Percentiles rank a stretch among this genome's conserved stretches.
Evolutionary conservation across 1,140 invertebrate species (phyloP).

Genomic region (Drosophila paulistorum): DNA sequence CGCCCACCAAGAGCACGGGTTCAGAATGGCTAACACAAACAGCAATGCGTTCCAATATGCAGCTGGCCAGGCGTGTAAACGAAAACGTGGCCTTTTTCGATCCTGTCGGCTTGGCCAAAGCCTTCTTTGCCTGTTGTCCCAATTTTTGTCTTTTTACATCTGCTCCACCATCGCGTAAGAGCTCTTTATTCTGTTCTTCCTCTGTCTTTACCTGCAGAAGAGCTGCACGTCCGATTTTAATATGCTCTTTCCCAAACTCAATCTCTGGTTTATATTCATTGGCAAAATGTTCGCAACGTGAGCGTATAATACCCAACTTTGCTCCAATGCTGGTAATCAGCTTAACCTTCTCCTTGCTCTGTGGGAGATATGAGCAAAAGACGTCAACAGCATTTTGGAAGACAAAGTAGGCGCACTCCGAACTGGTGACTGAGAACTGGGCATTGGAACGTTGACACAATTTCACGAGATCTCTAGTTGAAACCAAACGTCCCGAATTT

Average conservation of each 20-base stretch:
- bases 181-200: slow-evolving; percentile 33
- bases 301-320: slow-evolving; percentile 92
- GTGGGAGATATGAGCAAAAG: slow-evolving; percentile 87
- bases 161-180: slow-evolving; percentile 25
- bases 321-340: slow-evolving; percentile 90
- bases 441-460: slow-evolving; percentile 92
- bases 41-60: slow-evolving; percentile 93
- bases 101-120: slow-evolving; percentile 24
- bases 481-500: slow-evolving; percentile 86
- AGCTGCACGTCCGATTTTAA: slow-evolving; percentile 85
- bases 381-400: slow-evolving; percentile 96
- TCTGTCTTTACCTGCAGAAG: slow-evolving; percentile 76
- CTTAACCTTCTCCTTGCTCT: slow-evolving; percentile 86
- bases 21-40: slow-evolving; percentile 92
- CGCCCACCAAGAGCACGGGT: slow-evolving; percentile 97
- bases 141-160: slow-evolving; percentile 65
- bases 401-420: slow-evolving; percentile 89
- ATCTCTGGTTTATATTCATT: slow-evolving; percentile 91
- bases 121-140: slow-evolving; percentile 25
- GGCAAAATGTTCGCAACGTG: slow-evolving; percentile 92
- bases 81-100: slow-evolving; percentile 87
- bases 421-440: slow-evolving; percentile 89
- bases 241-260: slow-evolving; percentile 71
- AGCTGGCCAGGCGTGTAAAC: slow-evolving; percentile 90
- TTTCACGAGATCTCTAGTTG: slow-evolving; percentile 95